Base-by-base conservation (phyloP, 2,888 invertebrate genomes). In the Cepaea hortensis region DNA sequence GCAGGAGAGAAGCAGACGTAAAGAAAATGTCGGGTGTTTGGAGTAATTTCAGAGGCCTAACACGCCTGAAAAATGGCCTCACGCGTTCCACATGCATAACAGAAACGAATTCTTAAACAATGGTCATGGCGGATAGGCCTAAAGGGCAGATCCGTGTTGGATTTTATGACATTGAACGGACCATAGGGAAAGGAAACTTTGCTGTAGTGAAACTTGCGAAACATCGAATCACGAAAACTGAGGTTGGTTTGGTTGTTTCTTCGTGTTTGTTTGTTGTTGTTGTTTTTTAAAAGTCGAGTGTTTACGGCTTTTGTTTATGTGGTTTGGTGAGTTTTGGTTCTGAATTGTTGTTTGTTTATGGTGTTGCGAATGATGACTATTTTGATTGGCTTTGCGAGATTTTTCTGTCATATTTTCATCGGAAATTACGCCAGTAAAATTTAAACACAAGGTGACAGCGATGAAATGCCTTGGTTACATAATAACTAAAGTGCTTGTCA, bases 151-250 rank as follows among this genome's bases (percentile, higher is more conserved):
- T 94, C 87, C 91, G 93, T 89, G 98, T 99, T 93, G 99, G 99
- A 93, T 98, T 98, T 96, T 99, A 99, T 95, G 98, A 98, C 95
- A 96, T 99, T 94, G 98, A 98, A 95, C 97, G 97, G 95, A 99
- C 99, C 79, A 98, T 99, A 94, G 99, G 99, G 93, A 98, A 98
- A 94, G 99, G 99, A 91, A 99, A 99, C 96, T 99, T 99, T 95
- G 99, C 99, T 92, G 97, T 99, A 92, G 99, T 99, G 93, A 99
- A 99, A 96, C 96, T 99, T 94, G 99, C 99, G 93, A 98, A 98
- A 95, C 99, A 99, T 96, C 97, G 98, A 95, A 97, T 99, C 95
- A 99, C 99, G 93, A 98, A 98, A 96, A 97, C 98, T 92, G 98
- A 99, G 98, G 99, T 99, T 96, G 96, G 86, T 55, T 35, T 35